Percentiles rank a stretch among this genome's conserved stretches.
Evolutionary conservation across 2,113 vertebrate species (phyloP).

Genomic region (Loxodonta africana): DNA sequence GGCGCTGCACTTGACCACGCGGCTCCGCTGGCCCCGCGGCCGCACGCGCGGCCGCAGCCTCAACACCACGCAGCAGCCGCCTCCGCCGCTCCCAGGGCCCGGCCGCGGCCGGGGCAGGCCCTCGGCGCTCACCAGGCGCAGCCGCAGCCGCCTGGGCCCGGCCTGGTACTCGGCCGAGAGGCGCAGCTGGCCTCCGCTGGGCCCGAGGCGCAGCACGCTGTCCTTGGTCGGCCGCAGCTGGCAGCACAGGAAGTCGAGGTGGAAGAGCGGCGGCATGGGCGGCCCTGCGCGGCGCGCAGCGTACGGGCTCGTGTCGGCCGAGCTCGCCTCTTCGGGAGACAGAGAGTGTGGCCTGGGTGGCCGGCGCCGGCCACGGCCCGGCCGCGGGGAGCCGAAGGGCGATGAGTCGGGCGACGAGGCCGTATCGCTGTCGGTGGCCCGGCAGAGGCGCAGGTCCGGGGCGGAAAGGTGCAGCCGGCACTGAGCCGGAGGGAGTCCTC

Average conservation of each 20-base stretch:
- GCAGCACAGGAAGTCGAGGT: constrained; percentile 75
- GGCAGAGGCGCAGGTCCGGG: constrained; percentile 75
- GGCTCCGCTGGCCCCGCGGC: constrained; percentile 80
- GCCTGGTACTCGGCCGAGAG: constrained; percentile 81
- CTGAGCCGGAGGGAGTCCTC: neutral
- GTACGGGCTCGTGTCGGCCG: constrained; percentile 54
- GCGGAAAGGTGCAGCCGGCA: constrained; percentile 58
- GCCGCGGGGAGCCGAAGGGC: constrained; percentile 77
- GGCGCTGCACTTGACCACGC: constrained; percentile 80
- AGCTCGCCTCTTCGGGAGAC: constrained; percentile 57
- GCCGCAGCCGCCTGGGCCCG: constrained; percentile 74
- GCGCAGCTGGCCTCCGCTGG: constrained; percentile 81
- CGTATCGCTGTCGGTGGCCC: constrained; percentile 76
- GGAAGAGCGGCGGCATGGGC: constrained; percentile 76
- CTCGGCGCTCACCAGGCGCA: constrained; percentile 86
- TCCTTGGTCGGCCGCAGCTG: constrained; percentile 79
- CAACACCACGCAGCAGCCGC: constrained; percentile 84
- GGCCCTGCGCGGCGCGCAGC: constrained; percentile 41
- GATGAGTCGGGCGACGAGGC: constrained; percentile 83
- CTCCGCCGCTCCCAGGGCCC: constrained; percentile 70
- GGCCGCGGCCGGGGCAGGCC: constrained; percentile 70
- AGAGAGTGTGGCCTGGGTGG: neutral
- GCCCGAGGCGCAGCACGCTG: constrained; percentile 78
- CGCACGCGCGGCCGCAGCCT: constrained; percentile 71
- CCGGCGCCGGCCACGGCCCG: neutral